These are phyloP conservation scores for Acleris emargana DNA, from an alignment of 2,888 invertebrate genomes.

Conservation along the genomic window DNA sequence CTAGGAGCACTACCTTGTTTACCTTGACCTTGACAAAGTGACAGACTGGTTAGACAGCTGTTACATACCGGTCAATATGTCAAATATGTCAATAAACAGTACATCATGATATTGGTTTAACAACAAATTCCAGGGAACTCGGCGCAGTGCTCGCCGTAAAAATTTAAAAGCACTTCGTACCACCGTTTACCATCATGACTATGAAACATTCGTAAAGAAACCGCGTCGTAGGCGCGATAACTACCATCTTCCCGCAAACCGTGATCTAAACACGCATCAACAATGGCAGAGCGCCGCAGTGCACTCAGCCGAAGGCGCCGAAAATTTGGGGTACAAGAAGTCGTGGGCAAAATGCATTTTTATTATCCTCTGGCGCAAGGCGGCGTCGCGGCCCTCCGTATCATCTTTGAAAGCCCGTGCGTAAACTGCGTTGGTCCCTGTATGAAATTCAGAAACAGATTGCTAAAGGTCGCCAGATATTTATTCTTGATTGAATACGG, in stretches of 20 bases:
- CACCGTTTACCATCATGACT: background rate
- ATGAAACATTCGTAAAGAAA: background rate
- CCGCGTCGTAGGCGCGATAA: slow-evolving; percentile 26
- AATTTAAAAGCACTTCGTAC: background rate
- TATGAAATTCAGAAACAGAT: too few species aligned
- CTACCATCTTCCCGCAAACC: slow-evolving; percentile 35
- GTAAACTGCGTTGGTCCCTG: too few species aligned
- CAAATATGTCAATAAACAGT: too few species aligned
- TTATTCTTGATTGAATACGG: slow-evolving; percentile 33
- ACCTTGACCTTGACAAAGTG: too few species aligned
- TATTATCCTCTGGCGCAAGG: background rate
- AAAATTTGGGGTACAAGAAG: background rate
- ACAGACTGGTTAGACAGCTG: too few species aligned
- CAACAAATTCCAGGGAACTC: background rate
- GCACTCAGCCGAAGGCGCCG: background rate
- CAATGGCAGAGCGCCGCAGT: background rate
- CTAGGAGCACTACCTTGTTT: too few species aligned
- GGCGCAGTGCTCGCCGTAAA: background rate
- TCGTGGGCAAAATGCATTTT: background rate
- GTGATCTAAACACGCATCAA: background rate
- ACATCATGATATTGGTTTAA: background rate
- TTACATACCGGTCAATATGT: too few species aligned
- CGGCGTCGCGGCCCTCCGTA: background rate
- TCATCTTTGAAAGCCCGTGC: too few species aligned
- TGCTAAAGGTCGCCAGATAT: too few species aligned